Evolutionary conservation across 2,113 vertebrate species (phyloP).

Genomic region (Alethe diademata): DNA sequence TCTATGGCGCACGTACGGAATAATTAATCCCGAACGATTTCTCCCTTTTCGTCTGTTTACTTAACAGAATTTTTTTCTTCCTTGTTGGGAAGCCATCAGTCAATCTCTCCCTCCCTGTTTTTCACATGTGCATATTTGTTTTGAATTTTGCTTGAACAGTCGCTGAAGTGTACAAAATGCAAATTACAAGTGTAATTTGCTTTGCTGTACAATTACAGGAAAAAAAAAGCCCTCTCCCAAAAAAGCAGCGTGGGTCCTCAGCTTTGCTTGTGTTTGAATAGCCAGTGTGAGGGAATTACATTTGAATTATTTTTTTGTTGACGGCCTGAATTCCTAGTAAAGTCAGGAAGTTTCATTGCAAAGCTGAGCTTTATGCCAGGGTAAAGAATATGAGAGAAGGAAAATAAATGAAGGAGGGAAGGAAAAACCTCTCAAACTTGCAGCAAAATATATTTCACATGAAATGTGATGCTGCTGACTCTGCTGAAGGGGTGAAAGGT

Average conservation of each 20-base stretch:
- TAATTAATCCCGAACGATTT: slow-evolving; percentile 27
- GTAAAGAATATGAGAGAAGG: not conserved
- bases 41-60: slow-evolving; percentile 52
- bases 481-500: not conserved
- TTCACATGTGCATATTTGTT: slow-evolving; percentile 52
- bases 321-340: slow-evolving; percentile 17
- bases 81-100: slow-evolving; percentile 14
- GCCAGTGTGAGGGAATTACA: not conserved
- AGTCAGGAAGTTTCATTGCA: slow-evolving; percentile 20
- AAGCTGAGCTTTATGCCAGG: slow-evolving; percentile 1
- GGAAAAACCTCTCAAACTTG: not conserved
- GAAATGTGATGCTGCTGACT: not conserved
- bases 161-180: slow-evolving; percentile 67
- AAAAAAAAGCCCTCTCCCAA: not conserved
- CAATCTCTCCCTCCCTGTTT: not conserved
- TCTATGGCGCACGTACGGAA: not conserved
- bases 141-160: slow-evolving; percentile 70
- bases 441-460: not conserved
- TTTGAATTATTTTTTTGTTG: not conserved
- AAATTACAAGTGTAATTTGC: slow-evolving; percentile 59
- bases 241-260: slow-evolving; percentile 7
- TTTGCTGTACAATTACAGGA: slow-evolving; percentile 46
- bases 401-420: slow-evolving; percentile 43
- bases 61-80: slow-evolving; percentile 35
- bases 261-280: slow-evolving; percentile 28